A percentile compares a stretch with the other conserved stretches of the same genome.
Conservation (phyloP, 92 coral and sea anemone species). For the Heliopora coerulea region DNA sequence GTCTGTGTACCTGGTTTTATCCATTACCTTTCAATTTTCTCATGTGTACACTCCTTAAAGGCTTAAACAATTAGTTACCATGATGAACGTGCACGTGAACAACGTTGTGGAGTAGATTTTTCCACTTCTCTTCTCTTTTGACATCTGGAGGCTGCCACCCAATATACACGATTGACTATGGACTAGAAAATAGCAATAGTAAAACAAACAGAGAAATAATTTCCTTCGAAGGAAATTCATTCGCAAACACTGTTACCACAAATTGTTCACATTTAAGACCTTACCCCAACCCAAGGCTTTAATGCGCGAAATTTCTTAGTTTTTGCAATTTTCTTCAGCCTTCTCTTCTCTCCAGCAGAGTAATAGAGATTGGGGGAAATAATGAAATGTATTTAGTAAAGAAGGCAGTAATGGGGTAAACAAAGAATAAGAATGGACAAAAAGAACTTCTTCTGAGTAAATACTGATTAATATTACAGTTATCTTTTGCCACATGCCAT, state of each 20-base stretch:
- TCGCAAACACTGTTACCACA: not conserved
- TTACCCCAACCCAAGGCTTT: conserved; percentile 48
- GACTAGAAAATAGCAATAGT: conserved; percentile 30
- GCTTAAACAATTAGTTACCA: conserved; percentile 16
- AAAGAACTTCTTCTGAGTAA: too few relatives aligned
- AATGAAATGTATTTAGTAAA: too few relatives aligned
- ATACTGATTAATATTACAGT: too few relatives aligned
- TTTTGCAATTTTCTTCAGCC: conserved; percentile 30
- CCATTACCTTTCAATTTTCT: conserved; percentile 26
- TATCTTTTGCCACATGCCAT: conserved; percentile 51
- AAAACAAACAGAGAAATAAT: not conserved
- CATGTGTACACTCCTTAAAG: conserved; percentile 41
- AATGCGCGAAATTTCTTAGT: conserved; percentile 35
- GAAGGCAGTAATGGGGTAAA: too few relatives aligned
- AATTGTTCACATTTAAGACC: not conserved
- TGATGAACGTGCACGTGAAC: conserved; percentile 31
- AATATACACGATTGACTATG: conserved; percentile 38
- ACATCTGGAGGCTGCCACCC: conserved; percentile 46
- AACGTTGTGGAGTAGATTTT: conserved; percentile 20
- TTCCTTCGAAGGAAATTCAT: too few relatives aligned
- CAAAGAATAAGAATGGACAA: too few relatives aligned
- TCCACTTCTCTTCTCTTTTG: conserved; percentile 49
- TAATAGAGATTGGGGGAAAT: too few relatives aligned
- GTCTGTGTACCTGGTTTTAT: conserved; percentile 32
- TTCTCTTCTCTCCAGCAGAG: conserved; percentile 38